phyloP scores from a whole-genome alignment of 2,888 invertebrate species.

The Caradrina clavipalpis region DNA sequence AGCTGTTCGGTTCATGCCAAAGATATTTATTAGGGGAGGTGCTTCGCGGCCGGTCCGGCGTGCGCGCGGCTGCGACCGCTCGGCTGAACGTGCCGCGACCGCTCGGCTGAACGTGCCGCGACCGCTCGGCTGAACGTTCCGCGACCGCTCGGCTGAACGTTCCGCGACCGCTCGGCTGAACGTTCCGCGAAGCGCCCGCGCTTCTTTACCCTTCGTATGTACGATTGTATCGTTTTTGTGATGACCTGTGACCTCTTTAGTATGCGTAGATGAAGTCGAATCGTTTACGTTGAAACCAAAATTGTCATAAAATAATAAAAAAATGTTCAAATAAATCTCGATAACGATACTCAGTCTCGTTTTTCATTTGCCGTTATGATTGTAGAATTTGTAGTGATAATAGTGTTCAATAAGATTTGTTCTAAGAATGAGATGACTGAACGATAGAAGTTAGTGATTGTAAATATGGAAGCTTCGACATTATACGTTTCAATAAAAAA shows the following conservation, averaged over 20 bases:
- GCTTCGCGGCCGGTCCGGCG: conserved; percentile 71
- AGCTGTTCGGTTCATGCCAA: conserved; percentile 90
- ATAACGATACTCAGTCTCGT: conserved; percentile 88
- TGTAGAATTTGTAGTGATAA: conserved; percentile 88
- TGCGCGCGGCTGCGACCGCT: conserved; percentile 69
- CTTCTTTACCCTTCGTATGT: conserved; percentile 72
- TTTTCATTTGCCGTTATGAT: conserved; percentile 88
- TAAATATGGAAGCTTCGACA: conserved; percentile 90
- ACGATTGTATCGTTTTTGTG: conserved; percentile 78
- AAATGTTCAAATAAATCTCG: conserved; percentile 83
- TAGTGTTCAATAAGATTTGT: conserved; percentile 89
- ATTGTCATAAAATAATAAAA: conserved; percentile 78
- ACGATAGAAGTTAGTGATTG: conserved; percentile 89
- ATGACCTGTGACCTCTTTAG: conserved; percentile 80
- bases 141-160: conserved; percentile 68
- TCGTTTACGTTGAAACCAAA: conserved; percentile 81
- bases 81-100: conserved; percentile 68
- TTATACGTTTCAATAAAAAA: conserved; percentile 88
- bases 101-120: no score
- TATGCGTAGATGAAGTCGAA: conserved; percentile 81
- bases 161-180: conserved; percentile 68
- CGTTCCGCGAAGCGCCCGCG: conserved; percentile 71
- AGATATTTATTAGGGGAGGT: conserved; percentile 89
- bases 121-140: conserved; percentile 66
- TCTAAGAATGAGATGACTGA: conserved; percentile 89